phyloP scores from a whole-genome alignment of 2,888 invertebrate genomes.

The Lypha dubia region DNA sequence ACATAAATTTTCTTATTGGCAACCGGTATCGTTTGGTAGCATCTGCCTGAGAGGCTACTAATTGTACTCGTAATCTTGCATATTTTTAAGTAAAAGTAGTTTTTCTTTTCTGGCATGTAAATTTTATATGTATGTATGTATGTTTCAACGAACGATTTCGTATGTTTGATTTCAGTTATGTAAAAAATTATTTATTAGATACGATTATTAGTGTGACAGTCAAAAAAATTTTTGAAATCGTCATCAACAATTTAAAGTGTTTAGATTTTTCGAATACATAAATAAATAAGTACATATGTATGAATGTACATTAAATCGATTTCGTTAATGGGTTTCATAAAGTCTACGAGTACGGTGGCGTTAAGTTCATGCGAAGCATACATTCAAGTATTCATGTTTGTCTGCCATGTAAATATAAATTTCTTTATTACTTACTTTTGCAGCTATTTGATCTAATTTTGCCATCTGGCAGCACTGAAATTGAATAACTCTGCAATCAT shows the following conservation, averaged over 20 bases:
- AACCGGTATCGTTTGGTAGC: slow-evolving; percentile 67
- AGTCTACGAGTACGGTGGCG: not conserved
- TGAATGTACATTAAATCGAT: not conserved
- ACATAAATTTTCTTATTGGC: slow-evolving; percentile 42
- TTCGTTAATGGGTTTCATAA: slow-evolving; percentile 8
- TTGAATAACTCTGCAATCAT: too few relatives aligned
- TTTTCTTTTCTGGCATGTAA: slow-evolving; percentile 37
- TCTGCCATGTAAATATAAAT: not conserved
- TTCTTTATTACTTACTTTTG: not conserved
- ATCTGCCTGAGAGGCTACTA: slow-evolving; percentile 67
- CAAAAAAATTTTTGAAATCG: slow-evolving; percentile 28
- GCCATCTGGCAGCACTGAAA: too few relatives aligned
- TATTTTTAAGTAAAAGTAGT: slow-evolving; percentile 69
- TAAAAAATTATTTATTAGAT: slow-evolving; percentile 37
- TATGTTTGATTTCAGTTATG: slow-evolving; percentile 29
- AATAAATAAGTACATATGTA: slow-evolving; percentile 10
- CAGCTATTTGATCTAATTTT: not conserved
- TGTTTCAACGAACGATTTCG: not conserved
- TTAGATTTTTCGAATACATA: slow-evolving; percentile 26
- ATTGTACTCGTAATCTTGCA: slow-evolving; percentile 53
- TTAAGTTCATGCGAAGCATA: not conserved
- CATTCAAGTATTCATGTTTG: not conserved
- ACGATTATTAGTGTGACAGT: slow-evolving; percentile 33
- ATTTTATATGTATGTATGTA: not conserved
- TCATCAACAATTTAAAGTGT: slow-evolving; percentile 30